Percentiles rank a stretch among this genome's conserved stretches.
Evolutionary conservation across 2,113 vertebrate species (phyloP).

Genomic region (Chloropsis hardwickii): DNA sequence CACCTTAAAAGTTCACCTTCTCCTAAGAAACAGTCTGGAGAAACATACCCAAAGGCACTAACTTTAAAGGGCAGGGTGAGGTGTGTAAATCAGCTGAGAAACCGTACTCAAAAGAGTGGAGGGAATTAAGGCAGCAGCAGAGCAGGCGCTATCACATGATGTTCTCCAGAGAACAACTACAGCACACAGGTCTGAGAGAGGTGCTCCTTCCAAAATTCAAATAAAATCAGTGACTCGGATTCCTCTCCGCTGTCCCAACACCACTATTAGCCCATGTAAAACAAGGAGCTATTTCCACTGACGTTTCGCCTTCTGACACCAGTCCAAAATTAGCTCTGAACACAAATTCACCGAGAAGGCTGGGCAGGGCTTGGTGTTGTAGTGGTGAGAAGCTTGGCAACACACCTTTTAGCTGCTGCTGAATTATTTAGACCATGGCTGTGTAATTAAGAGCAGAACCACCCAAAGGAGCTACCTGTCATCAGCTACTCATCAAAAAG

Average conservation of each 20-base stretch:
- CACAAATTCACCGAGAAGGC: not conserved
- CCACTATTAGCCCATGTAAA: not conserved
- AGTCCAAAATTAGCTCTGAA: not conserved
- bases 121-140: not conserved
- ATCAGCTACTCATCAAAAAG: not conserved
- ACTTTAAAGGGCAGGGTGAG: not conserved
- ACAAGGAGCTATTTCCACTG: not conserved
- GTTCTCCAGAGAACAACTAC: not conserved
- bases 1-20: not conserved
- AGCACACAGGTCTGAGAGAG: not conserved
- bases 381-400: fast-evolving
- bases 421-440: not conserved
- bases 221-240: fast-evolving
- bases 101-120: fast-evolving
- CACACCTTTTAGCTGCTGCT: not conserved
- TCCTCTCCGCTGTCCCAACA: not conserved
- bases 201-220: not conserved
- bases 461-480: not conserved
- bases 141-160: fast-evolving
- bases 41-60: not conserved
- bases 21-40: not conserved
- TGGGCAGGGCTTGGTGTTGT: not conserved
- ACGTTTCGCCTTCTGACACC: not conserved
- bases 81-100: not conserved
- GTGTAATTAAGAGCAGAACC: not conserved